Conservation (phyloP, 1,140 invertebrate genomes). For the Zaprionus tsacasi region DNA sequence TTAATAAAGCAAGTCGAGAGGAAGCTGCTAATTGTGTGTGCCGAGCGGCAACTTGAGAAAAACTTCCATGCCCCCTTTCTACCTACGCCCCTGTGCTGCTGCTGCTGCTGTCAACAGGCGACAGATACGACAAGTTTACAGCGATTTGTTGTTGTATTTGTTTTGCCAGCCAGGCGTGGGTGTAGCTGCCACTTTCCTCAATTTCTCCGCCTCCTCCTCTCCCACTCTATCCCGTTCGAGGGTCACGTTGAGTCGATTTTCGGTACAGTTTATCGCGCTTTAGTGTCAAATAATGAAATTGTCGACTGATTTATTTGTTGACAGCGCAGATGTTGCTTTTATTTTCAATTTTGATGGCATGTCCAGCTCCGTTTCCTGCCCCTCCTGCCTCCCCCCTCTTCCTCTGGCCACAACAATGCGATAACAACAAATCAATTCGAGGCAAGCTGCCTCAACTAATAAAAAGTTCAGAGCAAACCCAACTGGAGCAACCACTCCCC, state of each 20-base stretch:
- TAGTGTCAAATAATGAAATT: conserved; percentile 83
- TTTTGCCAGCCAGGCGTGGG: neutral
- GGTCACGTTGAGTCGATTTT: conserved; percentile 63
- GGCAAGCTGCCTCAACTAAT: conserved; percentile 81
- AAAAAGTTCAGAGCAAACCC: conserved; percentile 57
- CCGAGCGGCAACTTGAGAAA: conserved; percentile 50
- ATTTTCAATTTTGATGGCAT: conserved; percentile 80
- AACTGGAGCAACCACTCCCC: neutral
- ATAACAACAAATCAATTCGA: conserved; percentile 83
- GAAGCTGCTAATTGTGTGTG: conserved; percentile 79
- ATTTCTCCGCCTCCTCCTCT: too few relatives aligned
- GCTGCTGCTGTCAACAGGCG: conserved; percentile 47
- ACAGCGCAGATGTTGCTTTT: conserved; percentile 81
- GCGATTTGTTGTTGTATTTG: conserved; percentile 9
- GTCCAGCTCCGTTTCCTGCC: conserved; percentile 33
- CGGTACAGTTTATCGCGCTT: conserved; percentile 79
- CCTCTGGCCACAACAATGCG: conserved; percentile 73
- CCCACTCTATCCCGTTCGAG: neutral
- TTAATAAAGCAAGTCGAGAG: conserved; percentile 79
- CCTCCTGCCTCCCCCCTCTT: conserved; percentile 14
- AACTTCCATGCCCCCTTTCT: conserved; percentile 19
- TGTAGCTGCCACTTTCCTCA: neutral
- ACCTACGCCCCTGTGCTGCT: neutral
- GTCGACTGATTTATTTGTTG: conserved; percentile 81
- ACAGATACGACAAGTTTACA: conserved; percentile 29